These are phyloP conservation scores for Diadumene lineata DNA, from an alignment of 92 coral and sea anemone species.

Conservation along the genomic window DNA sequence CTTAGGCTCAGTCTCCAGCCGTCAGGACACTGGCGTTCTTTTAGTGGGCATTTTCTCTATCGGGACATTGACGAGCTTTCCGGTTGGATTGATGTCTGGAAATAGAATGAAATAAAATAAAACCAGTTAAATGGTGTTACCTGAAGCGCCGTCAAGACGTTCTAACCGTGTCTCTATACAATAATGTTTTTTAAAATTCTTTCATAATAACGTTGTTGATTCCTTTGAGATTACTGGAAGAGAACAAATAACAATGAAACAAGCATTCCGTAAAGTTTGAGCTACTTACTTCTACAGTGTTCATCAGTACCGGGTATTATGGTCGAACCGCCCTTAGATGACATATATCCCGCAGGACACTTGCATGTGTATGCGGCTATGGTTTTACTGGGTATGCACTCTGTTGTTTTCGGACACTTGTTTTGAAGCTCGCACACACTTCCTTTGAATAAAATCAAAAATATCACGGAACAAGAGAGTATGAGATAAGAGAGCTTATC, in stretches of 20 bases:
- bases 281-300: constrained; percentile 32
- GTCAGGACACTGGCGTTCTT: too few relatives aligned
- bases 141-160: too few relatives aligned
- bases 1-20: too few relatives aligned
- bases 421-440: constrained; percentile 29
- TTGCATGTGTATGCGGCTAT: constrained; percentile 31
- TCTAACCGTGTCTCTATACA: too few relatives aligned
- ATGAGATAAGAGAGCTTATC: too few relatives aligned
- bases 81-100: constrained; percentile 29
- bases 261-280: too few relatives aligned
- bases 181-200: too few relatives aligned
- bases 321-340: constrained; percentile 12
- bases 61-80: constrained; percentile 6
- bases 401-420: constrained; percentile 20
- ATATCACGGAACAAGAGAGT: not conserved
- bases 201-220: too few relatives aligned
- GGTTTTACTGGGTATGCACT: constrained; percentile 17
- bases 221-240: too few relatives aligned
- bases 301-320: constrained; percentile 37
- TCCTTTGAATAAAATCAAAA: constrained; percentile 4
- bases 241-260: too few relatives aligned
- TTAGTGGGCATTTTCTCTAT: constrained; percentile 13
- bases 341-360: constrained; percentile 38
- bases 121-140: too few relatives aligned
- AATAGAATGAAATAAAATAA: not conserved